Evolutionary conservation across 2,113 vertebrate species (phyloP).

Genomic region (Leucoraja erinaceus): DNA sequence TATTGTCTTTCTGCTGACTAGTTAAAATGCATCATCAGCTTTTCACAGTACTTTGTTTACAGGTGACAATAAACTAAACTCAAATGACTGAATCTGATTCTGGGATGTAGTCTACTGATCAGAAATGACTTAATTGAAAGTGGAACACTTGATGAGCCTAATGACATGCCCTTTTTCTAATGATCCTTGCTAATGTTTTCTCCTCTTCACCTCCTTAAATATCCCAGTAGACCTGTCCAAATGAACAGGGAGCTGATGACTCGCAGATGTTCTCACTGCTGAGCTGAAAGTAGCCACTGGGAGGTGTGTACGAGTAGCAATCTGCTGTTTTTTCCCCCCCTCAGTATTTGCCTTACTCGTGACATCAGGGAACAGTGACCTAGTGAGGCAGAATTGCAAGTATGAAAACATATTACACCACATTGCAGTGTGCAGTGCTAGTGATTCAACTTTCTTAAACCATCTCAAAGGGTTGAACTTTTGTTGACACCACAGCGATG

Average conservation of each 20-base stretch:
- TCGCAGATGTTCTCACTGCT: background rate
- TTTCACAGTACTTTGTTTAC: too few species aligned
- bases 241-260: background rate
- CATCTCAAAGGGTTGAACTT: background rate
- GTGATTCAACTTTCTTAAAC: background rate
- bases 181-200: background rate
- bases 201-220: background rate
- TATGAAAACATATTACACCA: background rate
- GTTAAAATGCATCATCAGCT: too few species aligned
- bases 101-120: background rate
- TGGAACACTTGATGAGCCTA: background rate
- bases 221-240: background rate
- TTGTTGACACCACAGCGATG: background rate
- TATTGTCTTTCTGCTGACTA: too few species aligned
- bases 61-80: too few species aligned
- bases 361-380: background rate
- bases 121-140: background rate
- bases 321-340: background rate
- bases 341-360: background rate
- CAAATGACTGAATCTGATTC: too few species aligned
- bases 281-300: background rate
- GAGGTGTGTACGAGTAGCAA: background rate
- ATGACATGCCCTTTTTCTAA: background rate
- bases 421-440: background rate
- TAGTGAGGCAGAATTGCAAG: background rate